Evolutionary conservation across 1,140 invertebrate genomes (phyloP).

Genomic region (Tenebrio molitor): DNA sequence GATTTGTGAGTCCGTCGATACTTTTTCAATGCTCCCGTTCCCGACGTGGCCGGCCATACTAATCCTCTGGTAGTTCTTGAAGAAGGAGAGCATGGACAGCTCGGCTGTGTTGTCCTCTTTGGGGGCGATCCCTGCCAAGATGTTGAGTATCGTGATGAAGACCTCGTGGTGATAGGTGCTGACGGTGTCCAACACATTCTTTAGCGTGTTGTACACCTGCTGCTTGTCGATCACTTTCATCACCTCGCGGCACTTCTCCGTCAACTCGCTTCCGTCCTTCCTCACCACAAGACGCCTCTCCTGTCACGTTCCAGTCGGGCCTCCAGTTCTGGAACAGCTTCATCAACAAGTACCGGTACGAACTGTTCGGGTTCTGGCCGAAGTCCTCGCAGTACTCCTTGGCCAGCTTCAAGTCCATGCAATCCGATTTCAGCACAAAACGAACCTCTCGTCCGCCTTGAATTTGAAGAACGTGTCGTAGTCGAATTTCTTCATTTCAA

Average conservation of each 20-base stretch:
- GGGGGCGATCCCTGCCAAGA: conserved; percentile 25
- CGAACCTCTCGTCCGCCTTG: conserved; percentile 48
- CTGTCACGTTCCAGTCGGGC: conserved; percentile 54
- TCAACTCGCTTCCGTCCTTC: conserved; percentile 48
- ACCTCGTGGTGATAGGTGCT: conserved; percentile 64
- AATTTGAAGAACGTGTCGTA: conserved; percentile 55
- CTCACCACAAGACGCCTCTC: conserved; percentile 48
- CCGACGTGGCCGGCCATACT: conserved; percentile 54
- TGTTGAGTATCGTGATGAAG: conserved; percentile 55
- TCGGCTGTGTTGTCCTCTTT: conserved; percentile 26
- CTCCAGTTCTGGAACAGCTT: conserved; percentile 58
- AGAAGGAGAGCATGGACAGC: conserved; percentile 51
- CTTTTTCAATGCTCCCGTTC: conserved; percentile 55
- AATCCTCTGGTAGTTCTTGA: conserved; percentile 57
- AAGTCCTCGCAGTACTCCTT: conserved; percentile 60
- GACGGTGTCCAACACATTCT: conserved; percentile 52
- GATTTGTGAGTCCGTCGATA: not conserved
- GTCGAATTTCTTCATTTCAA: conserved; percentile 37
- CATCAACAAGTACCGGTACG: conserved; percentile 56
- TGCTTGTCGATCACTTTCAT: conserved; percentile 51
- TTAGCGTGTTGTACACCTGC: conserved; percentile 27
- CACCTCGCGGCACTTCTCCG: conserved; percentile 48
- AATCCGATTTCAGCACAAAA: conserved; percentile 49
- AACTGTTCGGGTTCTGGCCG: conserved; percentile 52
- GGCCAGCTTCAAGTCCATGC: conserved; percentile 48